A percentile compares a stretch with the other conserved stretches of the same genome.
phyloP scores from a whole-genome alignment of 2,888 invertebrate genomes.

The Notodonta dromedarius region DNA sequence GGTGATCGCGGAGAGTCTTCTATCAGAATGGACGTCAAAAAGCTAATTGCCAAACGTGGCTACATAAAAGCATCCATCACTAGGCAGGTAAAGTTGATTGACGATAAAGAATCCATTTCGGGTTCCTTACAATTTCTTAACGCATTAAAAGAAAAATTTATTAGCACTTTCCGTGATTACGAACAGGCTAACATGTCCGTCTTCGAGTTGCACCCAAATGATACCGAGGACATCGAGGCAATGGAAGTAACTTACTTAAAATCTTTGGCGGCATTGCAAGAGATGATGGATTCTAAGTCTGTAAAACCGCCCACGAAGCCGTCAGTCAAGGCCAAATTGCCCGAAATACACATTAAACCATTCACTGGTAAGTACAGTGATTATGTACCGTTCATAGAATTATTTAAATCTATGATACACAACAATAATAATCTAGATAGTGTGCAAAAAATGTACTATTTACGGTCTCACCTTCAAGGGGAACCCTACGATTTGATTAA shows the following conservation, averaged over 20 bases:
- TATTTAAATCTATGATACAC: constrained; percentile 7
- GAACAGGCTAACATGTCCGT: background rate
- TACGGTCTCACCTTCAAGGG: constrained; percentile 7
- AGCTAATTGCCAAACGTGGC: background rate
- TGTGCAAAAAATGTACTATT: background rate
- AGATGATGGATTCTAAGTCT: too few species aligned
- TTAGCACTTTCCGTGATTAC: background rate
- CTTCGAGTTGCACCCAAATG: background rate
- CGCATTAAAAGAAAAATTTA: background rate
- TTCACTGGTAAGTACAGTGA: constrained; percentile 23
- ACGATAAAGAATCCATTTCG: background rate
- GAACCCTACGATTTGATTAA: constrained; percentile 23
- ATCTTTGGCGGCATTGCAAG: too few species aligned
- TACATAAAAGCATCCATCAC: background rate
- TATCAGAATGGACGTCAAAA: background rate
- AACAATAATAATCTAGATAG: background rate
- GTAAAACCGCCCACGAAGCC: background rate
- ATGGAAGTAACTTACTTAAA: too few species aligned
- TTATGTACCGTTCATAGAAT: constrained; percentile 18
- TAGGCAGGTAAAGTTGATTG: background rate
- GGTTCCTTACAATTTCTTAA: background rate
- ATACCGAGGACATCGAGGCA: background rate
- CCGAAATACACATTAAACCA: constrained; percentile 10
- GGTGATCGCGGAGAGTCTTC: too few species aligned
- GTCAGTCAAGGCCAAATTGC: constrained; percentile 4